Evolutionary conservation across 2,113 vertebrate genomes (phyloP).

Genomic region (Poeciliopsis retropinna): DNA sequence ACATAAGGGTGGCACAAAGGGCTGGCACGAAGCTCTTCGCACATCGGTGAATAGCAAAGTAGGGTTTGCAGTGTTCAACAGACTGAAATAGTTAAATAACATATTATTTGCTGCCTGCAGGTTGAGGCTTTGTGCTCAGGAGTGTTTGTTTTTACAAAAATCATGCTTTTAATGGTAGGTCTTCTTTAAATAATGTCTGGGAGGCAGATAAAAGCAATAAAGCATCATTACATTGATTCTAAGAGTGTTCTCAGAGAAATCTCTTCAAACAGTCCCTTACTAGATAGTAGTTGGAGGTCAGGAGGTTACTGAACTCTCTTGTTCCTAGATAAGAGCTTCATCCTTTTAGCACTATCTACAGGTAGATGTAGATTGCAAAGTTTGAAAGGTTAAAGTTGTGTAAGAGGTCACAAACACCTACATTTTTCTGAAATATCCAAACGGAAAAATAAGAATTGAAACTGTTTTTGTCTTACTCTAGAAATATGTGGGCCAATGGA

Average conservation of each 20-base stretch:
- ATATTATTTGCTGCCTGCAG: slow-evolving; percentile 15
- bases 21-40: slow-evolving; percentile 57
- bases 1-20: slow-evolving; percentile 65
- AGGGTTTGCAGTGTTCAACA: slow-evolving; percentile 43
- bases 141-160: not conserved
- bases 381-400: slow-evolving; percentile 66
- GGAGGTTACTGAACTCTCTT: slow-evolving; percentile 56
- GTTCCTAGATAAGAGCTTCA: slow-evolving; percentile 71
- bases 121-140: slow-evolving; percentile 18
- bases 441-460: not conserved
- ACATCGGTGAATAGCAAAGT: slow-evolving; percentile 55
- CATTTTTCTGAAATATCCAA: not conserved
- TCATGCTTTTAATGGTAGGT: not conserved
- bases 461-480: not conserved
- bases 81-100: slow-evolving; percentile 46
- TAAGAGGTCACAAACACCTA: slow-evolving; percentile 43
- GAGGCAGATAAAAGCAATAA: not conserved
- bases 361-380: slow-evolving; percentile 55
- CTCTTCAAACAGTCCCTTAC: slow-evolving; percentile 67
- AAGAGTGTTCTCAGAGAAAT: slow-evolving; percentile 60
- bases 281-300: slow-evolving; percentile 59
- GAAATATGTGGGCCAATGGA: not conserved
- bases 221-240: slow-evolving; percentile 22
- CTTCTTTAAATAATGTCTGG: not conserved
- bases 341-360: slow-evolving; percentile 65